These are phyloP conservation scores for Arenaria interpres DNA, from an alignment of 2,113 vertebrate species.

Conservation along the genomic window DNA sequence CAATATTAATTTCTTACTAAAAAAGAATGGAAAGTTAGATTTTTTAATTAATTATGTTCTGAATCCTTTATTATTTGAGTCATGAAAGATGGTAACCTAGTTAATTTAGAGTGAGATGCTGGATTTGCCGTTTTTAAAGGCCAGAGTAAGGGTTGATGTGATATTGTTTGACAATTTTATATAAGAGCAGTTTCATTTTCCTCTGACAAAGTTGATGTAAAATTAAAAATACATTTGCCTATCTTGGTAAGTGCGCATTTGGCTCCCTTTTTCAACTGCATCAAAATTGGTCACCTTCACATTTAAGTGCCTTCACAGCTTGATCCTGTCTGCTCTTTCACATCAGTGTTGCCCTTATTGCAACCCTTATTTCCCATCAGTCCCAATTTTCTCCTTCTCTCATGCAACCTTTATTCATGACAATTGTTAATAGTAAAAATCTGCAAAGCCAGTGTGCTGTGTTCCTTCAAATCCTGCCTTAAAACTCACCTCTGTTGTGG, in stretches of 20 bases:
- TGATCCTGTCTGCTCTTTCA: background rate
- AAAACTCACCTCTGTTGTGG: background rate
- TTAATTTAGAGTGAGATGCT: background rate
- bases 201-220: background rate
- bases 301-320: background rate
- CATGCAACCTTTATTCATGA: background rate
- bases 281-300: background rate
- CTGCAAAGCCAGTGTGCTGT: background rate
- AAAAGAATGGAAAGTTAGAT: background rate
- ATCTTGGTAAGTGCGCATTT: background rate
- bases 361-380: background rate
- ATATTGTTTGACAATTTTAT: background rate
- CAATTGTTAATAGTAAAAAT: background rate
- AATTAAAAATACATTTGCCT: background rate
- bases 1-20: background rate
- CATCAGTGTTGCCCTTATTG: background rate
- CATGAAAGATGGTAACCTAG: background rate
- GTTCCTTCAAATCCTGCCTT: background rate
- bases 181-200: background rate
- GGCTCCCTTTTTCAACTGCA: background rate
- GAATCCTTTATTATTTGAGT: background rate
- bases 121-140: background rate
- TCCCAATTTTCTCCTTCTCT: background rate
- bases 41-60: background rate
- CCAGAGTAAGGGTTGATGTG: background rate